Evolutionary conservation across 2,888 invertebrate genomes (phyloP), one percentile per base, ranked within the genome.

Genomic region (Acanthopleura granulata): DNA sequence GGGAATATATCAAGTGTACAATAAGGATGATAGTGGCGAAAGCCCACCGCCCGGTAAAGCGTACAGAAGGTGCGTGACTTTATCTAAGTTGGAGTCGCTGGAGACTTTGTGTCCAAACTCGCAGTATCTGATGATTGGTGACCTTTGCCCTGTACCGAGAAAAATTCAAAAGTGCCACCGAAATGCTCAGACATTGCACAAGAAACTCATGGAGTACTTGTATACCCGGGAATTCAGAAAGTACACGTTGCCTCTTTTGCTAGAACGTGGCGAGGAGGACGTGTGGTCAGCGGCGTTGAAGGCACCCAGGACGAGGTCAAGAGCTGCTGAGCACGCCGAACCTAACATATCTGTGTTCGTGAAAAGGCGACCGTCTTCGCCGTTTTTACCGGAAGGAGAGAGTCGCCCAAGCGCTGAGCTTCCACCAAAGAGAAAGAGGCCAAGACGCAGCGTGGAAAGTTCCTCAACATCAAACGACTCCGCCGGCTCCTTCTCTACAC

Each of bases 171-270:
- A 66, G 25, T 66, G 66, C 29, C 66, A 66, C 66, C 18, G 66
- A 66, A 66, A 66, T 66, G 66, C 66, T 25, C 18, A 66, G 25
- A 22, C 66, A 6, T 66, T 66, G 14, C 25, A 25, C 29, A 22
- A 27, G 29, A 66, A 66, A 14, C 16, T 66, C 16, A 27, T 27
- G 27, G 66, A 66, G 14, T 66, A 27, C 25, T 27, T 66, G 25
- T 66, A 66, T 27, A 66, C 27, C 25, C 66, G 66, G 4, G 66
- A 66, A 66, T 66, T 66, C 29, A 18, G 66, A 27, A 66, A 66
- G 29, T 66, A 27, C 25, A 66, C 66, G 29, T 27, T 66, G 25
- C 66, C 66, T 6, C 29, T 66, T 27, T 25, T 66, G 6, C 15
- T 27, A 6, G 66, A 66, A 27, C 15, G 6, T 15, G 66, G 66